Percentiles rank a stretch among this genome's conserved stretches.
Conservation (phyloP, 2,888 invertebrate genomes). For the Aproaerema taeniolella region DNA sequence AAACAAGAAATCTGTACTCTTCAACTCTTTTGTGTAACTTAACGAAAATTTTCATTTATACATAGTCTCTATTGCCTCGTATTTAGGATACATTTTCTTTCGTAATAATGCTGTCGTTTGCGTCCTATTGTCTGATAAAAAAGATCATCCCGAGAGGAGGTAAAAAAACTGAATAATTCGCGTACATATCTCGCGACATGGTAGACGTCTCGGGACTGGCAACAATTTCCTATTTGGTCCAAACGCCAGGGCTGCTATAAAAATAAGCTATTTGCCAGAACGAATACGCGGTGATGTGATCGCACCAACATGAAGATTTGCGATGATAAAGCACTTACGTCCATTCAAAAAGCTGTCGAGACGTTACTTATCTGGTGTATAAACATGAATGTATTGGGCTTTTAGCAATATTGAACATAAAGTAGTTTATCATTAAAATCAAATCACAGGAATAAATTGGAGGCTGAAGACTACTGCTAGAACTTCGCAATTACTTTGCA, state of each 20-base stretch:
- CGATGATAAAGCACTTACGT: constrained; percentile 17
- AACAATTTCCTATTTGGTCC: constrained; percentile 61
- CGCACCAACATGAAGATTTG: constrained; percentile 25
- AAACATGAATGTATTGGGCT: constrained; percentile 10
- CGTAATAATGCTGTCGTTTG: constrained; percentile 25
- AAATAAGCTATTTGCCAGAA: constrained; percentile 47
- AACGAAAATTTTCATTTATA: no score
- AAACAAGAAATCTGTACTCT: constrained; percentile 52
- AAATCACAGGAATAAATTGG: constrained; percentile 11
- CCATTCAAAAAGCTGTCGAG: constrained; percentile 14
- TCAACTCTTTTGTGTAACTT: constrained; percentile 36
- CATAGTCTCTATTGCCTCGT: background rate
- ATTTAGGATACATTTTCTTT: background rate
- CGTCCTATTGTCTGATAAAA: constrained; percentile 32
- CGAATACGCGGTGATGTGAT: constrained; percentile 38
- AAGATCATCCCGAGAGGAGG: constrained; percentile 48
- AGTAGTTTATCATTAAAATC: constrained; percentile 10
- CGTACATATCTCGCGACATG: constrained; percentile 54
- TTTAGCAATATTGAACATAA: constrained; percentile 9
- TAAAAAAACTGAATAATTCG: constrained; percentile 68
- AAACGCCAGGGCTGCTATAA: constrained; percentile 45
- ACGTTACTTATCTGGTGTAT: constrained; percentile 1
- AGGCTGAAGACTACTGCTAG: no score
- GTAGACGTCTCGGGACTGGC: constrained; percentile 54
- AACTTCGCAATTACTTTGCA: constrained; percentile 22